phyloP scores from a whole-genome alignment of 2,113 vertebrate genomes.

The Catharus bicknelli region DNA sequence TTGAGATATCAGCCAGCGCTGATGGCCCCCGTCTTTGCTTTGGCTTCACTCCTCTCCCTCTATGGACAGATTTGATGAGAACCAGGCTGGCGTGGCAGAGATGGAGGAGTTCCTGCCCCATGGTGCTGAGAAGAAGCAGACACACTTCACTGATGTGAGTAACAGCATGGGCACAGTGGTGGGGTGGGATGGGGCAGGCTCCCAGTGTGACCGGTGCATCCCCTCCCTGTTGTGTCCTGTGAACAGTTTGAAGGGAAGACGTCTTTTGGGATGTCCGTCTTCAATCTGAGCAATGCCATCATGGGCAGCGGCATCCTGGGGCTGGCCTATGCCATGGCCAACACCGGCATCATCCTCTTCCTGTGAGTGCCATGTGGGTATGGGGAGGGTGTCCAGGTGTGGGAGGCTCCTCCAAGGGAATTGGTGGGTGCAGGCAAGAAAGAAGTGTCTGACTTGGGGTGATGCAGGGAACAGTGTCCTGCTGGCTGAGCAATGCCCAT shows the following conservation, averaged over 20 bases:
- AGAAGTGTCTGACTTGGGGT: background rate
- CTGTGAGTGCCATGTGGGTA: slow-evolving; percentile 80
- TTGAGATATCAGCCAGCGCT: background rate
- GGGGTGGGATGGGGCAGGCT: background rate
- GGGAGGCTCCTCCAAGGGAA: background rate
- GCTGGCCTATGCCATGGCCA: slow-evolving; percentile 96
- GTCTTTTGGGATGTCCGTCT: slow-evolving; percentile 96
- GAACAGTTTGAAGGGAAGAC: slow-evolving; percentile 95
- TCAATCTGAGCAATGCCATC: slow-evolving; percentile 98
- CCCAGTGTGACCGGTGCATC: fast-evolving
- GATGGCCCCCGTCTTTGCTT: background rate
- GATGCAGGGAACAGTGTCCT: background rate
- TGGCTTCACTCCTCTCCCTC: background rate
- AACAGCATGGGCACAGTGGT: fast-evolving
- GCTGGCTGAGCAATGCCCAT: background rate
- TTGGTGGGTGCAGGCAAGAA: fast-evolving
- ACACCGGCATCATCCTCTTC: slow-evolving; percentile 93
- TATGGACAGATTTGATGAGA: slow-evolving; percentile 80
- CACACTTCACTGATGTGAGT: slow-evolving; percentile 90
- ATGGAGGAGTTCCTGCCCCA: slow-evolving; percentile 87
- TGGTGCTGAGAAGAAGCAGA: slow-evolving; percentile 81
- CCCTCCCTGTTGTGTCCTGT: background rate
- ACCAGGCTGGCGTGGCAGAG: slow-evolving; percentile 73
- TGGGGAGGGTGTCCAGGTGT: fast-evolving
- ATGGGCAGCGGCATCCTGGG: slow-evolving; percentile 98